Evolutionary conservation across 2,113 vertebrate species (phyloP).

Genomic region (Henicopernis longicauda): DNA sequence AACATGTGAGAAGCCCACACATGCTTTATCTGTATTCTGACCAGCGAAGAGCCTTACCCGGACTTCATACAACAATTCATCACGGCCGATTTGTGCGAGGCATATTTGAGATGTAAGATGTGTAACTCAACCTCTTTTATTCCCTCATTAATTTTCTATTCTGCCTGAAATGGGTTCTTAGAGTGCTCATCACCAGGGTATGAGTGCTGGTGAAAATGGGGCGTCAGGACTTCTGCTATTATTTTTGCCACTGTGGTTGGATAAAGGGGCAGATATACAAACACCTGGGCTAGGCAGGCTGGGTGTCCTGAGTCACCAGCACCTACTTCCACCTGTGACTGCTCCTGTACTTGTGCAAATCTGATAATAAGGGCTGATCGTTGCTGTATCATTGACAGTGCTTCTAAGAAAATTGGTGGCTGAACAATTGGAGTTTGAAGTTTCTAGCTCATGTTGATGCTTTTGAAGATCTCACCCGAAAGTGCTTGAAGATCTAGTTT

Average conservation of each 20-base stretch:
- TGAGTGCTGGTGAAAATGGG: neutral
- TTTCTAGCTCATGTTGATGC: neutral
- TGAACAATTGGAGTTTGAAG: neutral
- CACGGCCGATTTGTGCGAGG: slow-evolving; percentile 1
- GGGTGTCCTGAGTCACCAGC: neutral
- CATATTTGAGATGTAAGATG: slow-evolving; percentile 50
- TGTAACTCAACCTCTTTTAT: slow-evolving; percentile 61
- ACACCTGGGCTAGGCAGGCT: neutral
- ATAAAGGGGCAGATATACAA: neutral
- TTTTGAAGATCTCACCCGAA: neutral
- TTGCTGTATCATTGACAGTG: rapidly evolving
- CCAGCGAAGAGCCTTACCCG: neutral
- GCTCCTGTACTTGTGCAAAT: rapidly evolving
- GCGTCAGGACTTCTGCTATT: neutral
- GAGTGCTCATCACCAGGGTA: neutral
- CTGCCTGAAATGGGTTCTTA: slow-evolving; percentile 41
- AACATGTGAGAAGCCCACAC: slow-evolving; percentile 29
- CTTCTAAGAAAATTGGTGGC: neutral
- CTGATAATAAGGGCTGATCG: neutral
- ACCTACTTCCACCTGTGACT: neutral
- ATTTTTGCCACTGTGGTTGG: neutral
- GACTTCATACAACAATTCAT: slow-evolving; percentile 42
- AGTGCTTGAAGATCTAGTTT: neutral
- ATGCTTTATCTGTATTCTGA: slow-evolving; percentile 57
- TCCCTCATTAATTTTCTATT: slow-evolving; percentile 61